phyloP scores from a whole-genome alignment of 2,888 invertebrate species.

The Pyralis farinalis region DNA sequence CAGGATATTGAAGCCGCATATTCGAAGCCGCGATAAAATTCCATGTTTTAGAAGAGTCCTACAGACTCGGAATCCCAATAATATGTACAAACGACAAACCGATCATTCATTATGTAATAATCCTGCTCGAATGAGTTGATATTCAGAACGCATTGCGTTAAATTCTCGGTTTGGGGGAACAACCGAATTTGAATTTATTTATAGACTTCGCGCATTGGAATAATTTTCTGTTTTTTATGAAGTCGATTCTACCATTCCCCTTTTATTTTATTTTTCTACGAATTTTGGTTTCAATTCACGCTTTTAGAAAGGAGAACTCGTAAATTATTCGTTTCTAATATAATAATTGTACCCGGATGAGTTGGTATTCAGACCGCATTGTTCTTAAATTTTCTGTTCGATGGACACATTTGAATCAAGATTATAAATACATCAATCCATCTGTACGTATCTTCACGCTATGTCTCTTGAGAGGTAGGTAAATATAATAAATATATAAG shows the following conservation, averaged over 20 bases:
- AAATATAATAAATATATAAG: too few species aligned
- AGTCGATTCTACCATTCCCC: neutral
- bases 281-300: neutral
- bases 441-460: too few species aligned
- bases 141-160: slow-evolving; percentile 5
- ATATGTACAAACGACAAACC: slow-evolving; percentile 8
- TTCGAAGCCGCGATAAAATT: neutral
- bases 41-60: neutral
- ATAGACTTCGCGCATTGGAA: neutral
- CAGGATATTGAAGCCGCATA: too few species aligned
- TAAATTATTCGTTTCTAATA: neutral
- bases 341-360: neutral
- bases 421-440: too few species aligned
- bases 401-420: too few species aligned
- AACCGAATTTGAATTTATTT: slow-evolving; percentile 2
- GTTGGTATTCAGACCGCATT: neutral
- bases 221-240: too few species aligned
- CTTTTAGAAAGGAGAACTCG: neutral
- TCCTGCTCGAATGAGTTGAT: slow-evolving; percentile 5
- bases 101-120: slow-evolving; percentile 10
- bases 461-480: too few species aligned
- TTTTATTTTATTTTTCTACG: neutral
- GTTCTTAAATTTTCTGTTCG: neutral
- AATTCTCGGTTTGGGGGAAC: slow-evolving; percentile 4
- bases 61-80: neutral